Evolutionary conservation across 2,888 invertebrate species (phyloP).

Genomic region (Amphiduros pacificus): DNA sequence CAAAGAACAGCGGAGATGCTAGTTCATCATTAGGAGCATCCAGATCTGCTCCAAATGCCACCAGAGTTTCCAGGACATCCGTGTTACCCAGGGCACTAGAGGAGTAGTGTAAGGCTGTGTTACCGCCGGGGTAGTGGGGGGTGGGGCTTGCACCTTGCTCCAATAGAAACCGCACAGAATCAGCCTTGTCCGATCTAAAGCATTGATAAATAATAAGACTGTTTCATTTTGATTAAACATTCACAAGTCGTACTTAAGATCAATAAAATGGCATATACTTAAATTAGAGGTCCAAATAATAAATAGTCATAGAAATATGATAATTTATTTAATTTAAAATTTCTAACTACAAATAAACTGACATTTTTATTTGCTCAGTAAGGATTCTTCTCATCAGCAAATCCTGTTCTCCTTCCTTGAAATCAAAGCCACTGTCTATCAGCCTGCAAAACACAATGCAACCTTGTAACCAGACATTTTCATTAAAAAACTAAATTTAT

Average conservation of each 20-base stretch:
- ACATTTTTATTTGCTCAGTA: conserved; percentile 53
- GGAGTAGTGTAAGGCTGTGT: conserved; percentile 53
- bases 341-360: conserved; percentile 25
- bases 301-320: neutral
- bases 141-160: conserved; percentile 51
- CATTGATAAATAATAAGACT: too few species aligned
- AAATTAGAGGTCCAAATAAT: too few species aligned
- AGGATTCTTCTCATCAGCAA: conserved; percentile 49
- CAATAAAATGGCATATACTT: too few species aligned
- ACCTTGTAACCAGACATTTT: too few species aligned
- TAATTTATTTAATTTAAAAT: neutral
- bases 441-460: conserved; percentile 43
- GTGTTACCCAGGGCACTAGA: conserved; percentile 45
- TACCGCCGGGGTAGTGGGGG: conserved; percentile 49
- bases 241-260: too few species aligned
- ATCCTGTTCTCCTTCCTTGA: conserved; percentile 54
- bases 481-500: too few species aligned
- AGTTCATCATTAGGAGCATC: conserved; percentile 50
- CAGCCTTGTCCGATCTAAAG: conserved; percentile 37
- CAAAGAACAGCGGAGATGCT: conserved; percentile 52
- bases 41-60: conserved; percentile 47
- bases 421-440: conserved; percentile 44
- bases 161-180: conserved; percentile 49
- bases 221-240: too few species aligned
- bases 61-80: conserved; percentile 49